Percentiles rank a stretch among this genome's conserved stretches.
Conservation (phyloP, 2,113 vertebrate genomes). For the Lepisosteus osseus region DNA sequence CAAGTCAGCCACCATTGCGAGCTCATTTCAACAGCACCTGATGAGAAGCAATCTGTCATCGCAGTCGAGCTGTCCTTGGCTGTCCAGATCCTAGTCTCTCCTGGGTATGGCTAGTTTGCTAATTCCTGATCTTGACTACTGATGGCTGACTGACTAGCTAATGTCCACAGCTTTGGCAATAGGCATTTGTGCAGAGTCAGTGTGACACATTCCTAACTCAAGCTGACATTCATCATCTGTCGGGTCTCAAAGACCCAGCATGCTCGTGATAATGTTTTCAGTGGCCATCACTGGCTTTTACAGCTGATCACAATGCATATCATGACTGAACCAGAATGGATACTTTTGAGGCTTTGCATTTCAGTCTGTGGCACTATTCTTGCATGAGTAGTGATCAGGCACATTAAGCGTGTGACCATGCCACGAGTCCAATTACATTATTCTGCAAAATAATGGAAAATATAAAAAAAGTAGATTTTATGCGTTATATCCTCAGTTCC, state of each 20-base stretch:
- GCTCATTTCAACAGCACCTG: no score
- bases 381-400: no score
- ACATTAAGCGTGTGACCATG: no score
- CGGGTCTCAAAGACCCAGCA: slow-evolving; percentile 28
- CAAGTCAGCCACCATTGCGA: no score
- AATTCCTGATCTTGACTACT: not conserved
- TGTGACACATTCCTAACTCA: slow-evolving; percentile 9
- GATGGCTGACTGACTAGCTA: slow-evolving; percentile 33
- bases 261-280: slow-evolving; percentile 34
- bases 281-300: slow-evolving; percentile 58
- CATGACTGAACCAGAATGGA: slow-evolving; percentile 57
- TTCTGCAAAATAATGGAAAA: no score
- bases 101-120: not conserved
- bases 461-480: no score
- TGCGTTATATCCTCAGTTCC: no score
- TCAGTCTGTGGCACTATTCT: slow-evolving; percentile 20
- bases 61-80: slow-evolving; percentile 20
- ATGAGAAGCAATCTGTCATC: no score
- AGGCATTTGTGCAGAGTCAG: slow-evolving; percentile 24
- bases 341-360: slow-evolving; percentile 54
- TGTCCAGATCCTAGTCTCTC: slow-evolving; percentile 30
- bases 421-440: no score
- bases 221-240: slow-evolving; percentile 51
- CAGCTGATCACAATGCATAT: slow-evolving; percentile 53
- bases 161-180: slow-evolving; percentile 24